Base-by-base conservation (phyloP, 1,140 invertebrate genomes). In the Philotrypesis tridentata region DNA sequence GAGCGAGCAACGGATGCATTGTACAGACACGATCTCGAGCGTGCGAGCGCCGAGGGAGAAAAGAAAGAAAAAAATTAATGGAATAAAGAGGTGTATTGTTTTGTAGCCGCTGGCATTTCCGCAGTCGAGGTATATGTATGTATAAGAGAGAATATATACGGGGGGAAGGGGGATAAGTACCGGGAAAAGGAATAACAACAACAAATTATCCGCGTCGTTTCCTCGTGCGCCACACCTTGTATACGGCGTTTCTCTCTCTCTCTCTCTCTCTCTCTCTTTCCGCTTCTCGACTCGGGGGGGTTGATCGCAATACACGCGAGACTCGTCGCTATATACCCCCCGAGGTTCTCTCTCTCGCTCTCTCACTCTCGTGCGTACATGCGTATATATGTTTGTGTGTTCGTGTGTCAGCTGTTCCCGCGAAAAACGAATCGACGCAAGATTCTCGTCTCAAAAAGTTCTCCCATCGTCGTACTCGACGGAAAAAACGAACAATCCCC, bases 201-300 rank as follows among this genome's bases (percentile, higher is more conserved):
- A 70, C 29, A 79, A 37, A 25, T 71, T 2, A 29, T 70, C 43
- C 48, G 17, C 43, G 67, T 79, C 77, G 77, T 68, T 79, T 79
- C 70, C 77, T 71, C 67, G 67, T 61, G 29, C 11, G n/a, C n/a
- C n/a, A n/a, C 63, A 25, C 23, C 23, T 65, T 65, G n/a, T n/a
- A 55, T 55, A 55, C 48, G 63, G 23, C 63, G 63, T 29, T 23
- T 29, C 27, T 12, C 8, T 17, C 48, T 14, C 21, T 55, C 48
- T 14, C 48, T 37, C 48, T 29, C 27, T 12, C 8, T 17, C 48
- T 14, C 21, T 55, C 48, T 14, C 48, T 37, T n/a, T n/a, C n/a
- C n/a, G n/a, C n/a, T n/a, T n/a, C 48, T 55, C 48, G 21, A 55
- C 48, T 17, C 48, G 48, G 48, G 48, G 48, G 48, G 48, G 48